Evolutionary conservation across 2,113 vertebrate species (phyloP).

Genomic region (Anthoscopus minutus): DNA sequence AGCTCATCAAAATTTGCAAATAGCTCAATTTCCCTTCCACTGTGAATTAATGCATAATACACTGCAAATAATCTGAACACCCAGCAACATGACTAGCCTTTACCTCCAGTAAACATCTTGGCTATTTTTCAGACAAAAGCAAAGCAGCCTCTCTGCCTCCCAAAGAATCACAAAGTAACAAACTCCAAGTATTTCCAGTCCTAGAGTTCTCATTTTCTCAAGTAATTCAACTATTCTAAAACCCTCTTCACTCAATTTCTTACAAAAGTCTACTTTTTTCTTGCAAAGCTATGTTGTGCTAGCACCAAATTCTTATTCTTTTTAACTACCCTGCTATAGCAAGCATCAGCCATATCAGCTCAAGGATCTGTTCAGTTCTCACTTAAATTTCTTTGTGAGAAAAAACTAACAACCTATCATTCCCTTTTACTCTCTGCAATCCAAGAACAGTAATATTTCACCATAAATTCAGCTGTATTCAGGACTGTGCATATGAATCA

Average conservation of each 20-base stretch:
- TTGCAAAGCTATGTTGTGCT: not conserved
- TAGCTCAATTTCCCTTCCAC: not conserved
- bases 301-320: not conserved
- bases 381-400: not conserved
- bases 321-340: not conserved
- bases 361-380: constrained; percentile 4
- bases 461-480: not conserved
- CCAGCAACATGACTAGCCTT: not conserved
- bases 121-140: not conserved
- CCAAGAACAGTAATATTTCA: constrained; percentile 5
- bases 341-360: not conserved
- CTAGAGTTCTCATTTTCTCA: not conserved
- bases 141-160: not conserved
- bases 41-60: not conserved
- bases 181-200: not conserved
- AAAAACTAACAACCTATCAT: not conserved
- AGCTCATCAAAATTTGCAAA: not conserved
- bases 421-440: constrained; percentile 20
- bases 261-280: not conserved
- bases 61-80: not conserved
- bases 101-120: not conserved
- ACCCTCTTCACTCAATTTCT: not conserved
- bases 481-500: constrained; percentile 6
- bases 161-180: not conserved
- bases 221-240: not conserved